A percentile compares a stretch with the other conserved stretches of the same genome.
phyloP scores from a whole-genome alignment of 2,797 vertebrate genomes.

The Chelon auratus region DNA sequence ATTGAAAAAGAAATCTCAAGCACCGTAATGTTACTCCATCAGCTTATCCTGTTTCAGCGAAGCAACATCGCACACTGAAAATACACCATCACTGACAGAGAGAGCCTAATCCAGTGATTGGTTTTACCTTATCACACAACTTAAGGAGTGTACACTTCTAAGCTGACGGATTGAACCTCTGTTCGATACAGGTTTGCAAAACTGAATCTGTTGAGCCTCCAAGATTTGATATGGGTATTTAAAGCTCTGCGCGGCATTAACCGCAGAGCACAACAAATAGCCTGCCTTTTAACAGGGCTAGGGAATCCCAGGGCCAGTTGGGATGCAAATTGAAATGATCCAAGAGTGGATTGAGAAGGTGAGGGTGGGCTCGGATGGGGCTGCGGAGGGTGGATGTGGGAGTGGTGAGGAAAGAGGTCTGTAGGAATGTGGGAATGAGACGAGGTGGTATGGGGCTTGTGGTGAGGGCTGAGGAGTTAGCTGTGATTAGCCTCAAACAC shows the following conservation, averaged over 20 bases:
- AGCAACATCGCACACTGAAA: slow-evolving; percentile 71
- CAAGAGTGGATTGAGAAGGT: slow-evolving; percentile 84
- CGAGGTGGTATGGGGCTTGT: slow-evolving; percentile 59
- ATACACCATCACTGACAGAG: slow-evolving; percentile 78
- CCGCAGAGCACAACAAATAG: slow-evolving; percentile 90
- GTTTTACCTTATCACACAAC: slow-evolving; percentile 90
- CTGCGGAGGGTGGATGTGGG: slow-evolving; percentile 62
- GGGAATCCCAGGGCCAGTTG: slow-evolving; percentile 82
- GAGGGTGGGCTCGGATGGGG: slow-evolving; percentile 76
- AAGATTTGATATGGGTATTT: slow-evolving; percentile 92
- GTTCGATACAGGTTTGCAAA: slow-evolving; percentile 91
- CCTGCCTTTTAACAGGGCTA: slow-evolving; percentile 86
- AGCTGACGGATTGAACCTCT: slow-evolving; percentile 89
- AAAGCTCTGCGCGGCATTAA: slow-evolving; percentile 89
- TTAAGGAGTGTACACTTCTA: slow-evolving; percentile 90
- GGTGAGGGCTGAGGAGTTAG: slow-evolving; percentile 63
- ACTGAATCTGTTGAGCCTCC: slow-evolving; percentile 90
- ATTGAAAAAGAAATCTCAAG: slow-evolving; percentile 75
- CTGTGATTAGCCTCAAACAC: slow-evolving; percentile 69
- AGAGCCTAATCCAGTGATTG: slow-evolving; percentile 88
- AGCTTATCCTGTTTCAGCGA: slow-evolving; percentile 78
- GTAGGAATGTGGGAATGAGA: slow-evolving; percentile 62
- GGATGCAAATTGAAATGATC: slow-evolving; percentile 89
- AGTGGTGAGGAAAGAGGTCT: slow-evolving; percentile 51
- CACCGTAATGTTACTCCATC: slow-evolving; percentile 75